Evolutionary conservation across 2,888 invertebrate species (phyloP), one percentile per base, ranked within the genome.

Genomic region (Ochropleura leucogaster): DNA sequence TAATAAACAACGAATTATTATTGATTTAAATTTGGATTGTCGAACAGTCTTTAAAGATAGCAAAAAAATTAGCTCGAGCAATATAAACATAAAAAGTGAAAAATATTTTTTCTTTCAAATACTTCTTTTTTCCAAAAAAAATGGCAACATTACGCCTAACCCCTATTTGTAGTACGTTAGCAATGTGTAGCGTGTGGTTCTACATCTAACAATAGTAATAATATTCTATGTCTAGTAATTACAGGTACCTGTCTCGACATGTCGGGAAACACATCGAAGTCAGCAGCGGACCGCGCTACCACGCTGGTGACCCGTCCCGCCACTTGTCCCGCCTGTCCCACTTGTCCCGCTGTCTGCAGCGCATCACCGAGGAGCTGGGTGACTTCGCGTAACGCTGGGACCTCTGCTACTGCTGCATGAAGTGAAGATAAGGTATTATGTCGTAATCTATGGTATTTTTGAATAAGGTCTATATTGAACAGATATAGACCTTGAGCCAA

Each of bases 221-320:
- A 30, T 30, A 30, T 30, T 30, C 30, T 30, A 30, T 30, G 30
- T 30, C 30, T 30, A 30, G 30, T 30, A 30, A 30, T 30, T 30
- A 30, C 30, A 3, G 30, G 30, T 30, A 80, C 84, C 80, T 82
- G 72, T 62, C 74, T 67, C 9, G 85, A 83, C 49, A 72, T 78
- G 20, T 85, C 86, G 0, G 55, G 57, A 30, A 86, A 84, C 47
- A 63, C 60, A 60, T 69, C 18, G 46, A 86, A 81, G 64, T 81
- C 81, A 7, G 57, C 63, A 0, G 40, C 49, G 4, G n/a, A 46
- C 0, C 68, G 70, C 10, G 72, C 67, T 9, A 73, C 9, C 0
- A 3, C 49, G 44, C 30, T 18, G 30, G 59, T 30, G 12, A 68
- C 6, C 53, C 68, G 69, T 0, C 49, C 53, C 3, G n/a, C 67